phyloP scores from a whole-genome alignment of 2,888 invertebrate genomes.

The Macaria notata region DNA sequence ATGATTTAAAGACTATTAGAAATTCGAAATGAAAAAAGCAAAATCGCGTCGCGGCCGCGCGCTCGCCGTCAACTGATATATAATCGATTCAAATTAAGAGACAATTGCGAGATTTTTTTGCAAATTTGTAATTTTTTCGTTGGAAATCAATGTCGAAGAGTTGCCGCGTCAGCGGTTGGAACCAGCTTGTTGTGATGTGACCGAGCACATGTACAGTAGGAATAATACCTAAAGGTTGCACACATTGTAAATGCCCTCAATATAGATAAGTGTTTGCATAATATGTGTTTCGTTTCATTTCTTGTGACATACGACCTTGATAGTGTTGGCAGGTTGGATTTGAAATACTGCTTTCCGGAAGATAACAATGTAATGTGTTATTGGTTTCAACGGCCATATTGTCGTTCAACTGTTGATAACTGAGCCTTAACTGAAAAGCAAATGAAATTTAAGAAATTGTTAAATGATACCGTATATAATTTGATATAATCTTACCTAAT shows the following conservation, averaged over 20 bases:
- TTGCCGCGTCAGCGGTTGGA: conserved; percentile 43
- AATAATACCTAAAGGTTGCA: conserved; percentile 31
- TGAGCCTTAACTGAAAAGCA: no score
- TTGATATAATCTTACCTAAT: no score
- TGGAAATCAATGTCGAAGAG: conserved; percentile 54
- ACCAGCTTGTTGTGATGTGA: conserved; percentile 10
- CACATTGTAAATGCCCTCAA: conserved; percentile 40
- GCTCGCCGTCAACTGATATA: conserved; percentile 37
- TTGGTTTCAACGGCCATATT: background rate
- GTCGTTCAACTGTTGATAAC: no score
- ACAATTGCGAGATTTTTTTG: conserved; percentile 37
- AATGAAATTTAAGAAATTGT: no score
- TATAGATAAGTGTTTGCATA: conserved; percentile 40
- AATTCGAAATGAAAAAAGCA: conserved; percentile 10
- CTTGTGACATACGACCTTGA: conserved; percentile 33
- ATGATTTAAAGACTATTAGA: conserved; percentile 20
- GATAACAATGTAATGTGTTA: background rate
- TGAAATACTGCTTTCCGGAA: conserved; percentile 5
- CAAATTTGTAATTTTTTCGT: conserved; percentile 53
- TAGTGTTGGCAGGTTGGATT: conserved; percentile 17
- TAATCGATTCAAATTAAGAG: conserved; percentile 7
- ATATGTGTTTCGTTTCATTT: conserved; percentile 30
- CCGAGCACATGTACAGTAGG: conserved; percentile 8
- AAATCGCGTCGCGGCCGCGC: conserved; percentile 47
- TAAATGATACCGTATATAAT: no score